These are phyloP conservation scores for Cerceris rybyensis DNA, from an alignment of 2,888 invertebrate genomes.

Conservation along the genomic window DNA sequence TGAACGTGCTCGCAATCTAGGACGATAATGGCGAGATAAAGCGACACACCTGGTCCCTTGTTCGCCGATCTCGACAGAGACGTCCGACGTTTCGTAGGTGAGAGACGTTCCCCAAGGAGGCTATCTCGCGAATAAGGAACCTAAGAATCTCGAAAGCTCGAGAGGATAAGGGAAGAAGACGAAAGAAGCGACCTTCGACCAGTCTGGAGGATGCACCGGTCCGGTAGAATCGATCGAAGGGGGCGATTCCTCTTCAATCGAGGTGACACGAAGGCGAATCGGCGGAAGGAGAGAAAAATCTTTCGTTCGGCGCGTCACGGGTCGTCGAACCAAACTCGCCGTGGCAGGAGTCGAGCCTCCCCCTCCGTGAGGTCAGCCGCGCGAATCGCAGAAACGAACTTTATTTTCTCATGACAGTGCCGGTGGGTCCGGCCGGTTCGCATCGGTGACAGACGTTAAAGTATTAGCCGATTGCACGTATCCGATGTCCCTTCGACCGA, in stretches of 20 bases:
- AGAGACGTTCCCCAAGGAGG: slow-evolving; percentile 15
- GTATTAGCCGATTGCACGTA: slow-evolving; percentile 66
- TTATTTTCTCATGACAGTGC: slow-evolving; percentile 58
- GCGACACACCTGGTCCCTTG: slow-evolving; percentile 65
- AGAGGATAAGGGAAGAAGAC: no score
- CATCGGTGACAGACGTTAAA: slow-evolving; percentile 66
- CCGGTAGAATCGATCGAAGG: no score
- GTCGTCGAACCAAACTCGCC: slow-evolving; percentile 30
- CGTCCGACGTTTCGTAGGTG: slow-evolving; percentile 30
- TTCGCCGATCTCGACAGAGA: slow-evolving; percentile 46
- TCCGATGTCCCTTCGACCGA: slow-evolving; percentile 61
- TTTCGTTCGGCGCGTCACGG: slow-evolving; percentile 7
- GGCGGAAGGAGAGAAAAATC: slow-evolving; percentile 7
- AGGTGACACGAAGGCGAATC: slow-evolving; percentile 13
- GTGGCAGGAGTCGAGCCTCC: slow-evolving; percentile 8
- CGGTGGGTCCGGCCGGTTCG: slow-evolving; percentile 52
- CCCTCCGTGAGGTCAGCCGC: slow-evolving; percentile 29
- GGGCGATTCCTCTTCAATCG: slow-evolving; percentile 1
- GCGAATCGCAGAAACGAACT: slow-evolving; percentile 57
- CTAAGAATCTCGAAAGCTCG: no score
- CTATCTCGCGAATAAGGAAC: slow-evolving; percentile 27
- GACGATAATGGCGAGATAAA: slow-evolving; percentile 69
- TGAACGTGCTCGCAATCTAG: slow-evolving; percentile 60
- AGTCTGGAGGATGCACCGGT: no score
- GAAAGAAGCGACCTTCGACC: no score